These are phyloP conservation scores for Ephestia elutella DNA, from an alignment of 1,140 invertebrate genomes.

Conservation along the genomic window DNA sequence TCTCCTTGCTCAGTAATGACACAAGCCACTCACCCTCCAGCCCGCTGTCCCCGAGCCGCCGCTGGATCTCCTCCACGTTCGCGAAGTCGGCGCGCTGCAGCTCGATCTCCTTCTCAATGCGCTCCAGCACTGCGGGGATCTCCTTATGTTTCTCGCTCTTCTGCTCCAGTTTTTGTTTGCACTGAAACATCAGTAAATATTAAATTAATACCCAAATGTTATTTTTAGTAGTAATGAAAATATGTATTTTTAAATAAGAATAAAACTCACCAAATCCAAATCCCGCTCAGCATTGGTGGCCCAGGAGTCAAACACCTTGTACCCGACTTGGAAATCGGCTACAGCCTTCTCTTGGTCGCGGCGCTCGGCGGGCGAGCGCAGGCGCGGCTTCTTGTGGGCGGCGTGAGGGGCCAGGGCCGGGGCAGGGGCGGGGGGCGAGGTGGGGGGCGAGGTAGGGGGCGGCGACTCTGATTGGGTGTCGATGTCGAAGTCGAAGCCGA, in stretches of 20 bases:
- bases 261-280: constrained; percentile 22
- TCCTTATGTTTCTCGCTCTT: constrained; percentile 6
- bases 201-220: too few relatives aligned
- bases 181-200: not conserved
- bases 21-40: too few relatives aligned
- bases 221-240: too few relatives aligned
- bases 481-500: constrained; percentile 78
- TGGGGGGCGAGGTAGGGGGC: not conserved
- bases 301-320: constrained; percentile 44
- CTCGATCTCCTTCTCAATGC: constrained; percentile 24
- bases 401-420: constrained; percentile 35
- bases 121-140: constrained; percentile 20
- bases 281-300: constrained; percentile 32
- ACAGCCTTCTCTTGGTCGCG: too few relatives aligned
- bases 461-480: constrained; percentile 52
- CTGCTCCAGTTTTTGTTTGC: constrained; percentile 17
- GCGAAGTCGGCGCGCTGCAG: constrained; percentile 26
- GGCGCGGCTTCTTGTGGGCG: constrained; percentile 74
- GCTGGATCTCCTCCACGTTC: too few relatives aligned
- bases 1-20: too few relatives aligned
- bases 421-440: constrained; percentile 12
- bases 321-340: constrained; percentile 22
- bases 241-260: too few relatives aligned
- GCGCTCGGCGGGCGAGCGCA: constrained; percentile 33
- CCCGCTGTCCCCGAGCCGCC: not conserved